Conservation (phyloP, 2,888 invertebrate genomes). For the Dasypogon diadema region DNA sequence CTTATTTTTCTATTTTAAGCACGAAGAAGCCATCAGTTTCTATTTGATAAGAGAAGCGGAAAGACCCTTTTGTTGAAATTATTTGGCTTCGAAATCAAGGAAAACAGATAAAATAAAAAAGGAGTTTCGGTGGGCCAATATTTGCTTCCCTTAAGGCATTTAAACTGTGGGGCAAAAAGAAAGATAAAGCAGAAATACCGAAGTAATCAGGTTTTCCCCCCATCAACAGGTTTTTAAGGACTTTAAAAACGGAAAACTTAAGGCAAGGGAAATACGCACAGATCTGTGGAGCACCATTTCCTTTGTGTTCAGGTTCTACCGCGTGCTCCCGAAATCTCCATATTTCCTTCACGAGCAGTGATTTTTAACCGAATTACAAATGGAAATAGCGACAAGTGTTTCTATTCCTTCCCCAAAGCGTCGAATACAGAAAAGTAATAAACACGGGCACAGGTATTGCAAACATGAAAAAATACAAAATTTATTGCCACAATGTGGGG, state of each 20-base stretch:
- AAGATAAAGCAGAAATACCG: background rate
- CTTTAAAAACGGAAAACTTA: background rate
- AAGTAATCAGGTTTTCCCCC: background rate
- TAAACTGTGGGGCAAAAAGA: background rate
- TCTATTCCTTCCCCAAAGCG: background rate
- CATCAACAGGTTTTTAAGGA: slow-evolving; percentile 27
- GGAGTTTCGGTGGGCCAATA: slow-evolving; percentile 7
- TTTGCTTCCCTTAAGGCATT: slow-evolving; percentile 9
- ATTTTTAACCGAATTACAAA: background rate
- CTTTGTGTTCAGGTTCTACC: background rate
- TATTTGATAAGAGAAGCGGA: background rate
- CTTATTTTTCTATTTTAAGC: background rate
- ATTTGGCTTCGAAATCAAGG: background rate
- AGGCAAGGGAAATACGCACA: background rate
- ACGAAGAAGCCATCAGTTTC: background rate
- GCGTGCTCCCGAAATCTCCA: background rate
- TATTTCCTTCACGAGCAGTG: background rate
- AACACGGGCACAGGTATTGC: background rate
- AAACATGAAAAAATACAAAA: slow-evolving; percentile 14
- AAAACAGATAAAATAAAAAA: background rate
- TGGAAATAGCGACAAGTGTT: slow-evolving; percentile 2
- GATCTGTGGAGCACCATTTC: background rate
- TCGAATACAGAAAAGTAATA: slow-evolving; percentile 13
- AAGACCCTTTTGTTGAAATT: slow-evolving; percentile 13
- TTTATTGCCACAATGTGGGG: background rate